These are phyloP conservation scores for Neuroscelio doddi DNA, from an alignment of 2,888 invertebrate genomes.

Conservation along the genomic window DNA sequence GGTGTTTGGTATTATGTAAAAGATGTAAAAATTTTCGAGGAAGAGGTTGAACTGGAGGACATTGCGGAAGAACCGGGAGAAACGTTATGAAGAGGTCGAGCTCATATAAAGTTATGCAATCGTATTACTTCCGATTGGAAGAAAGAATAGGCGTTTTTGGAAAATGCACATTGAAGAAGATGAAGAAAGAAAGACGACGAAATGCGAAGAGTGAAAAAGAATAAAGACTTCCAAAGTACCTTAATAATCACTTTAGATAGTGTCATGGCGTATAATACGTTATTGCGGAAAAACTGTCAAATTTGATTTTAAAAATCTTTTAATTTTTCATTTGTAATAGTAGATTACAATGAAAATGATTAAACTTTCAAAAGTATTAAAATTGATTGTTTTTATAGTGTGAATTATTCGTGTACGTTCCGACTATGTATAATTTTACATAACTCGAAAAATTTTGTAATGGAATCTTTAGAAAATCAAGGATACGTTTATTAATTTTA, in stretches of 20 bases:
- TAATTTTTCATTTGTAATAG: constrained; percentile 21
- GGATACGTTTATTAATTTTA: too few relatives aligned
- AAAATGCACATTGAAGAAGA: constrained; percentile 22
- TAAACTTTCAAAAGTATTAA: too few relatives aligned
- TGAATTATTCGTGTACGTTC: too few relatives aligned
- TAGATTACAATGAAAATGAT: too few relatives aligned
- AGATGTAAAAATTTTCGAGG: constrained; percentile 80
- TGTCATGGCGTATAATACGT: constrained; percentile 11
- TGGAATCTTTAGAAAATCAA: too few relatives aligned
- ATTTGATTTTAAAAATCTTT: constrained; percentile 11
- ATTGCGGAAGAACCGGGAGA: constrained; percentile 66
- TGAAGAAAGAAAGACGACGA: constrained; percentile 22
- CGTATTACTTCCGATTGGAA: constrained; percentile 25
- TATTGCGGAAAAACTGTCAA: constrained; percentile 3
- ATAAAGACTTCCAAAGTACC: constrained; percentile 68
- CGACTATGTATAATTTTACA: too few relatives aligned
- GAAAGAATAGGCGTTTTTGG: constrained; percentile 26
- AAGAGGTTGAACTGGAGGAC: constrained; percentile 74
- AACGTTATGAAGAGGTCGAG: constrained; percentile 51
- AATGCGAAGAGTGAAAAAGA: constrained; percentile 45
- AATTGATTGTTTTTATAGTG: too few relatives aligned
- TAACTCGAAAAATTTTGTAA: too few relatives aligned
- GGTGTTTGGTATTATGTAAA: constrained; percentile 82
- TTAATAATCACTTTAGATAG: constrained; percentile 62
- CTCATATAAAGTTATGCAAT: constrained; percentile 13